phyloP scores from a whole-genome alignment of 1,140 invertebrate species.

The Drosophila pectinifera region DNA sequence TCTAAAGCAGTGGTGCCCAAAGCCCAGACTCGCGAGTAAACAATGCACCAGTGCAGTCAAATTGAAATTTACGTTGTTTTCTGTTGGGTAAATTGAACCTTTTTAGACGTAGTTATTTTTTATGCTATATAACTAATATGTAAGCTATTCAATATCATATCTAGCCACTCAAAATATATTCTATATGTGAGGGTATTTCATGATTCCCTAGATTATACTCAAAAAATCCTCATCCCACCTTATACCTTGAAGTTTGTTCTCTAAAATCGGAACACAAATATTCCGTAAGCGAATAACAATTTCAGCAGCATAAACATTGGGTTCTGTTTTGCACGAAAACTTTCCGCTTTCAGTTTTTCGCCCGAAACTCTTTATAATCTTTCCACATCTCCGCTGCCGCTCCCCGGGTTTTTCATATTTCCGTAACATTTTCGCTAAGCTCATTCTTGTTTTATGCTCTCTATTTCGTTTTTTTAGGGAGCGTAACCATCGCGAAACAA shows the following conservation, averaged over 20 bases:
- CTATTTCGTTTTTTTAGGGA: constrained; percentile 22
- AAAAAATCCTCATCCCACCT: too few species aligned
- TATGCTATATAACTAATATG: not conserved
- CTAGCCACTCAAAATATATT: too few species aligned
- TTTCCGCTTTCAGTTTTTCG: constrained; percentile 25
- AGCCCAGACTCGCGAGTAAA: too few species aligned
- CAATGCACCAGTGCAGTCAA: too few species aligned
- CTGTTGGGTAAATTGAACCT: too few species aligned
- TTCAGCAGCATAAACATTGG: constrained; percentile 17
- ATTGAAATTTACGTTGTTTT: too few species aligned
- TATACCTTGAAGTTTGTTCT: not conserved
- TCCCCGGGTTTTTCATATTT: constrained; percentile 39
- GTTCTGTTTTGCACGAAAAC: constrained; percentile 23
- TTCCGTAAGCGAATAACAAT: constrained; percentile 3
- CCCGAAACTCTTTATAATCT: constrained; percentile 21
- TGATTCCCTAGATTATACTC: too few species aligned
- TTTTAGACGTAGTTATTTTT: too few species aligned
- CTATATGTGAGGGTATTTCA: too few species aligned
- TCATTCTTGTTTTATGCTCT: constrained; percentile 43
- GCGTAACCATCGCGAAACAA: constrained; percentile 45
- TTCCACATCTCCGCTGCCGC: not conserved
- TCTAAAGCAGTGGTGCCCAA: too few species aligned
- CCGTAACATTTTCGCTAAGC: constrained; percentile 48
- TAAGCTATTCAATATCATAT: too few species aligned
- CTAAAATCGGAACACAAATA: not conserved